These are phyloP conservation scores for Phrynocephalus versicolor DNA, from an alignment of 2,113 vertebrate genomes.

Conservation along the genomic window DNA sequence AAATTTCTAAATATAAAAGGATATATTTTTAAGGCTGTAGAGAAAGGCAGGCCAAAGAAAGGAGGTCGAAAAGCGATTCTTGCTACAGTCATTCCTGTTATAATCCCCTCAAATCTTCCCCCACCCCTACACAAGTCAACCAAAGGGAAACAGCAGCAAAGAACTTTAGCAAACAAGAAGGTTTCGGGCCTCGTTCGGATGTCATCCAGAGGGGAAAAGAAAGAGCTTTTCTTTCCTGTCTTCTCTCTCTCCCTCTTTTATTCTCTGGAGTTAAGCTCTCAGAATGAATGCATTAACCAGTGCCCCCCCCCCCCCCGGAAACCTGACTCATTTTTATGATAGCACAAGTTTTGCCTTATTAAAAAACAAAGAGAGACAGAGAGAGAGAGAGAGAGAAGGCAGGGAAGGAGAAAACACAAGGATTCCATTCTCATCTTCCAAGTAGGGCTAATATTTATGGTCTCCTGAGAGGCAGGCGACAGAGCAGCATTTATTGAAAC, in stretches of 20 bases:
- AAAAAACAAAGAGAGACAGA: neutral
- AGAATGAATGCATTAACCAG: neutral
- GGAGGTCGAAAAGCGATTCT: neutral
- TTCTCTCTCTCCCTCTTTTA: slow-evolving; percentile 5
- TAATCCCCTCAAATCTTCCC: neutral
- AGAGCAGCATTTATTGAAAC: neutral
- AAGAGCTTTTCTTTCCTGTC: slow-evolving; percentile 5
- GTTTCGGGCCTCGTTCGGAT: neutral
- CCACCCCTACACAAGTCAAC: neutral
- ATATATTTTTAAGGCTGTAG: neutral
- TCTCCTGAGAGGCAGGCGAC: neutral
- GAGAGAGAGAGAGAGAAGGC: neutral
- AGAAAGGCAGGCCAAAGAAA: neutral
- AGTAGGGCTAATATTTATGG: slow-evolving; percentile 18
- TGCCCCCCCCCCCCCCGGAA: slow-evolving; percentile 29
- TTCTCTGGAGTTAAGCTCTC: slow-evolving; percentile 16
- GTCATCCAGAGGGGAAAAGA: slow-evolving; percentile 31
- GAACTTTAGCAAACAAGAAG: slow-evolving; percentile 34
- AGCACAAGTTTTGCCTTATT: slow-evolving; percentile 4
- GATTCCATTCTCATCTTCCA: slow-evolving; percentile 14
- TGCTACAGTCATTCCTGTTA: neutral
- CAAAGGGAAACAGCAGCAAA: neutral
- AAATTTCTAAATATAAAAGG: neutral
- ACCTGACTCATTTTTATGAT: neutral
- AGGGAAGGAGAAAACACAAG: neutral